A percentile compares a stretch with the other conserved stretches of the same genome.
Evolutionary conservation across 1,140 invertebrate genomes (phyloP).

Genomic region (Polyergus mexicanus): DNA sequence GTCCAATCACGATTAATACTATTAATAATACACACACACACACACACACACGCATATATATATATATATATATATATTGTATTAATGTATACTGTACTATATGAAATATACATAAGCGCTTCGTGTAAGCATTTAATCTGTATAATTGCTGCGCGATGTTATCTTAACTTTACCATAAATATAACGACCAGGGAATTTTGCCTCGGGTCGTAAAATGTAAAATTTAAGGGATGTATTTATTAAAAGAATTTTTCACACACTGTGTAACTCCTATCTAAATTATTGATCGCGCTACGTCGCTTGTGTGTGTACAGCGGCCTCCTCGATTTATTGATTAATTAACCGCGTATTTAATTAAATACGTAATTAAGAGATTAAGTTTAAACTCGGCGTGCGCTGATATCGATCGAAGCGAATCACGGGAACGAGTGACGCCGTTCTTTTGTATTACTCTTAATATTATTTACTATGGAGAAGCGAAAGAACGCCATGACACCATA

Average conservation of each 20-base stretch:
- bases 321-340: conserved; percentile 47
- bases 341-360: conserved; percentile 20
- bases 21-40: conserved; percentile 9
- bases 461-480: not conserved
- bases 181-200: not conserved
- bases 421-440: conserved; percentile 21
- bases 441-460: not conserved
- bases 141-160: conserved; percentile 24
- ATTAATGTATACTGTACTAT: conserved; percentile 21
- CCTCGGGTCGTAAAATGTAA: conserved; percentile 13
- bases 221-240: conserved; percentile 57
- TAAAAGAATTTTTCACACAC: not conserved
- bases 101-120: not conserved
- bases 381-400: conserved; percentile 3
- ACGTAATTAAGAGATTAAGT: conserved; percentile 8
- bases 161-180: conserved; percentile 40
- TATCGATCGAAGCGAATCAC: conserved; percentile 17
- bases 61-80: not conserved
- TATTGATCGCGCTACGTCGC: conserved; percentile 1
- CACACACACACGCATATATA: not conserved
- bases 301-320: conserved; percentile 33
- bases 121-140: conserved; percentile 30
- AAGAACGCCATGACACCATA: conserved; percentile 31
- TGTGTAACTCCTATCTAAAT: not conserved
- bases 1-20: conserved; percentile 45